Percentiles rank a stretch among this genome's conserved stretches.
These are phyloP conservation scores for Sipha flava DNA, from an alignment of 1,140 invertebrate species.

Conservation along the genomic window DNA sequence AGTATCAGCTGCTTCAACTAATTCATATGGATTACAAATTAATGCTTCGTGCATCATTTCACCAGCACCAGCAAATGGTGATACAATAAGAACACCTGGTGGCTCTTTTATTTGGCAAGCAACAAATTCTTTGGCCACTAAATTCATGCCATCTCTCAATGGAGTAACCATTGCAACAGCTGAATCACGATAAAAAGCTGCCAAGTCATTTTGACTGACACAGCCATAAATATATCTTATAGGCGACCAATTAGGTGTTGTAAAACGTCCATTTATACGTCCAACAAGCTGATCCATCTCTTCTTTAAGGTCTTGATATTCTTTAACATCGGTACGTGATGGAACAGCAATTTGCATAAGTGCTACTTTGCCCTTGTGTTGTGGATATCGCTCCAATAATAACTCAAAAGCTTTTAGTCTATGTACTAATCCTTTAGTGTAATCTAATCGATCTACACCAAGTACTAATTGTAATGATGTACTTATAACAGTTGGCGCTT, in stretches of 20 bases:
- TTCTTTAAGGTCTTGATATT: constrained; percentile 83
- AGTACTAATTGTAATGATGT: constrained; percentile 62
- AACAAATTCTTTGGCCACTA: constrained; percentile 88
- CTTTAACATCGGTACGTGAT: constrained; percentile 79
- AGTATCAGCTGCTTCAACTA: constrained; percentile 76
- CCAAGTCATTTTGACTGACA: constrained; percentile 74
- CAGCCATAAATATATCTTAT: constrained; percentile 86
- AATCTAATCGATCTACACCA: constrained; percentile 83
- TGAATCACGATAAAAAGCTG: constrained; percentile 75
- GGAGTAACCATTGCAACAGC: constrained; percentile 80
- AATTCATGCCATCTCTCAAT: constrained; percentile 83
- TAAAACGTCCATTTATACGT: constrained; percentile 75
- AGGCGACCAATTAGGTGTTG: constrained; percentile 81
- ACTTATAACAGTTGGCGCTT: constrained; percentile 59
- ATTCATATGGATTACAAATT: constrained; percentile 83
- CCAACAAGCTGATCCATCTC: constrained; percentile 85
- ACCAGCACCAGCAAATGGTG: constrained; percentile 81
- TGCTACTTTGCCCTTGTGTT: constrained; percentile 74
- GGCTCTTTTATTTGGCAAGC: constrained; percentile 81
- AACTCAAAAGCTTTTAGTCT: constrained; percentile 73
- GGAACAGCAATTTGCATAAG: constrained; percentile 81
- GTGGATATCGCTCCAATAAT: constrained; percentile 73
- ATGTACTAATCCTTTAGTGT: constrained; percentile 62
- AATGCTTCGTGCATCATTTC: constrained; percentile 87
- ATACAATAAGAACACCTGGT: constrained; percentile 78